Evolutionary conservation across 1,140 invertebrate species (phyloP).

Genomic region (Trichoplusia ni): DNA sequence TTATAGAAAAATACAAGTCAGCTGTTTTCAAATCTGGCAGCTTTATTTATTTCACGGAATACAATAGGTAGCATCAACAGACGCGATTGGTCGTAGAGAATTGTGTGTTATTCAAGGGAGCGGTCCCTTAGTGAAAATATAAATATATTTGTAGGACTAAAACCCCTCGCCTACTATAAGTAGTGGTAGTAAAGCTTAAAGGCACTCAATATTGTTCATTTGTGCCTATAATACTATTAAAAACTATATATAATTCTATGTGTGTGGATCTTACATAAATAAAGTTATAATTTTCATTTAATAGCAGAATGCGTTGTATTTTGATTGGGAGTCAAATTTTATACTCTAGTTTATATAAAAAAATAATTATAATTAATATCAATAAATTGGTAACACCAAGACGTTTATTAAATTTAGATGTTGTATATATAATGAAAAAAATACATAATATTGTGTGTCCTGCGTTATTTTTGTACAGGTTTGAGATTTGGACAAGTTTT

Average conservation of each 20-base stretch:
- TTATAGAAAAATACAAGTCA: conserved; percentile 1
- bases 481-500: conserved; percentile 10
- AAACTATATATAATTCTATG: conserved; percentile 48
- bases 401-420: conserved; percentile 49
- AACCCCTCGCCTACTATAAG: conserved; percentile 56
- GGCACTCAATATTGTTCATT: conserved; percentile 65
- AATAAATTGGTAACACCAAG: conserved; percentile 70
- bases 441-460: conserved; percentile 52
- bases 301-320: conserved; percentile 55
- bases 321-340: conserved; percentile 45
- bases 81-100: background rate
- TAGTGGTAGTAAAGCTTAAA: conserved; percentile 52
- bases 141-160: conserved; percentile 59
- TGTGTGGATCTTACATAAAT: conserved; percentile 43
- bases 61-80: background rate
- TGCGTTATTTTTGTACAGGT: conserved; percentile 71
- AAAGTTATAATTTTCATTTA: conserved; percentile 28
- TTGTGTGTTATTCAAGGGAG: conserved; percentile 4
- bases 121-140: conserved; percentile 15
- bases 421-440: conserved; percentile 52
- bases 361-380: conserved; percentile 46
- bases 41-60: conserved; percentile 25
- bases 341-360: conserved; percentile 60
- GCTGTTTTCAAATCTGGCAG: conserved; percentile 15
- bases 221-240: conserved; percentile 69